A percentile compares a stretch with the other conserved stretches of the same genome.
These are phyloP conservation scores for Phenganax subtilis DNA, from an alignment of 92 coral and sea anemone genomes.

Conservation along the genomic window DNA sequence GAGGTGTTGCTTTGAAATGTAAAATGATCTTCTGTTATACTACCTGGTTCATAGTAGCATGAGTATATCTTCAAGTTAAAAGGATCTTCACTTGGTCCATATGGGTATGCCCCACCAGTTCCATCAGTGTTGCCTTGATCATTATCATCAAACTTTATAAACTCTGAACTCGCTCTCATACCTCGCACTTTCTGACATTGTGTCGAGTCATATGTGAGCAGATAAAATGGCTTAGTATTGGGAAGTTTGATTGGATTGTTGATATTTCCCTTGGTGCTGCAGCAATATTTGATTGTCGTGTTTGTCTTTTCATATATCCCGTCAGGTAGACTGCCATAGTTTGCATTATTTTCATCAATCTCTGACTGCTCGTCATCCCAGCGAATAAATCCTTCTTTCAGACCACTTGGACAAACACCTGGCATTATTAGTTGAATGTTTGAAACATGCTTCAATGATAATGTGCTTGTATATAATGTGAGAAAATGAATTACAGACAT, in stretches of 20 bases:
- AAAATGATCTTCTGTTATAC: background rate
- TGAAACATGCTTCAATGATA: too few relatives aligned
- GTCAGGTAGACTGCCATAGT: slow-evolving; percentile 76
- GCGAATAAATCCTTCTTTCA: slow-evolving; percentile 87
- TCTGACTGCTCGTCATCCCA: slow-evolving; percentile 98
- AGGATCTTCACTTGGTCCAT: slow-evolving; percentile 98
- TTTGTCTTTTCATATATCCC: slow-evolving; percentile 76
- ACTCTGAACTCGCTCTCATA: slow-evolving; percentile 85
- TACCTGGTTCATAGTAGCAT: slow-evolving; percentile 97
- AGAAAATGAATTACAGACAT: too few relatives aligned
- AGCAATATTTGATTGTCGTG: slow-evolving; percentile 92
- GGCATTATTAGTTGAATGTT: background rate
- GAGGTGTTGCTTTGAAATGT: background rate
- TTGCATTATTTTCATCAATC: slow-evolving; percentile 70
- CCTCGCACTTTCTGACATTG: slow-evolving; percentile 92
- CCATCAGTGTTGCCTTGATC: slow-evolving; percentile 95
- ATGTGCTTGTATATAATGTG: too few relatives aligned
- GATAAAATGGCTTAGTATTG: slow-evolving; percentile 83
- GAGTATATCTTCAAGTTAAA: slow-evolving; percentile 90
- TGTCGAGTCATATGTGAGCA: slow-evolving; percentile 83
- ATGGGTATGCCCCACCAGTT: slow-evolving; percentile 87
- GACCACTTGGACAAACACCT: slow-evolving; percentile 88
- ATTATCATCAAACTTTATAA: slow-evolving; percentile 92
- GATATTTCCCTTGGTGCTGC: slow-evolving; percentile 86
- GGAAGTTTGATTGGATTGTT: slow-evolving; percentile 94